Evolutionary conservation across 2,888 invertebrate species (phyloP).

Genomic region (Euzophera pinguis): DNA sequence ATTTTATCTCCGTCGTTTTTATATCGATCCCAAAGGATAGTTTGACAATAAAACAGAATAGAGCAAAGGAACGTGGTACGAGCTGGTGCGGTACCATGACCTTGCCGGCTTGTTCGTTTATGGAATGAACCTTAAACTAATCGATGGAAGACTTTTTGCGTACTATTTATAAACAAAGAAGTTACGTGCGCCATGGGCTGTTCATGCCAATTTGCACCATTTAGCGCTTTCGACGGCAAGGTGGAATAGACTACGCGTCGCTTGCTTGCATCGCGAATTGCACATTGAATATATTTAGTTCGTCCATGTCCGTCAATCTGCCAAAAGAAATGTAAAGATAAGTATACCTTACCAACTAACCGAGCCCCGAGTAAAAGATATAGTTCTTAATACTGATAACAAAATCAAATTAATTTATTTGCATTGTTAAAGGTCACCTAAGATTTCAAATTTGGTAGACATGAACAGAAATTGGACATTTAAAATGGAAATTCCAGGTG

Average conservation of each 20-base stretch:
- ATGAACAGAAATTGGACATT: too few species aligned
- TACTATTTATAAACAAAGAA: constrained; percentile 42
- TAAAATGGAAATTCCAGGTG: neutral
- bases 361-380: too few species aligned
- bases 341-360: too few species aligned
- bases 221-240: neutral
- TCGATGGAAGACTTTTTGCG: constrained; percentile 53
- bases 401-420: too few species aligned
- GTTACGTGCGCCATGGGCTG: constrained; percentile 20
- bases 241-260: too few species aligned
- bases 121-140: constrained; percentile 52
- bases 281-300: too few species aligned
- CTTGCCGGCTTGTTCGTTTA: constrained; percentile 56
- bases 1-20: constrained; percentile 21
- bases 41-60: constrained; percentile 45
- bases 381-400: too few species aligned
- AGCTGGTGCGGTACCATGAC: constrained; percentile 71
- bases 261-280: too few species aligned
- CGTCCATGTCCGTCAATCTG: too few species aligned
- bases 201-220: constrained; percentile 14
- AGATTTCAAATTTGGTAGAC: too few species aligned
- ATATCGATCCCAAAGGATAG: constrained; percentile 34
- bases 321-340: too few species aligned
- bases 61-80: constrained; percentile 63
- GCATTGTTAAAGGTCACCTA: too few species aligned